phyloP scores from a whole-genome alignment of 2,888 invertebrate genomes.

The Drosophila barbarae region DNA sequence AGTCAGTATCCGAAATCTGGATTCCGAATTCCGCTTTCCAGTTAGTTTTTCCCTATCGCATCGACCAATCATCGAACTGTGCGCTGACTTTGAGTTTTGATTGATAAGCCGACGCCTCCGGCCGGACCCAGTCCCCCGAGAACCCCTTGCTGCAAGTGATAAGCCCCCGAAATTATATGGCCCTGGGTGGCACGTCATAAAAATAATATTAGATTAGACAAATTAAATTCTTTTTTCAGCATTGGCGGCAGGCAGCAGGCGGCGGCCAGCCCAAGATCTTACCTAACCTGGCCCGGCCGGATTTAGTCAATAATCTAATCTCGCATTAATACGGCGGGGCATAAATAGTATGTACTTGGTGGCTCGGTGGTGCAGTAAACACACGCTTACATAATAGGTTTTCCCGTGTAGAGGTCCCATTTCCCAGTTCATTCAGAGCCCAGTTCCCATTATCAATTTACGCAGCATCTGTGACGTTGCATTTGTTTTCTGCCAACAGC shows the following conservation, averaged over 20 bases:
- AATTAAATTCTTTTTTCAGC: conserved; percentile 43
- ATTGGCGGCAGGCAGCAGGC: conserved; percentile 5
- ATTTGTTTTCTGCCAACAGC: conserved; percentile 3
- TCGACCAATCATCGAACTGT: conserved; percentile 16
- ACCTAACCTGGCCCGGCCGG: conserved; percentile 35
- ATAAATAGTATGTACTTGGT: conserved; percentile 19
- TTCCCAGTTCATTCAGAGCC: conserved; percentile 7
- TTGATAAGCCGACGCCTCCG: conserved; percentile 49
- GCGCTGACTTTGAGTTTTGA: conserved; percentile 50
- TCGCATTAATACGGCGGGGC: conserved; percentile 4
- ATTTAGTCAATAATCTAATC: conserved; percentile 37
- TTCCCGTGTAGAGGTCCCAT: background rate
- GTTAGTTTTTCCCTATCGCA: conserved; percentile 23
- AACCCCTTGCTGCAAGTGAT: conserved; percentile 40
- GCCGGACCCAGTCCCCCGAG: conserved; percentile 9
- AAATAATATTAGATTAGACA: conserved; percentile 48
- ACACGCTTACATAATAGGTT: conserved; percentile 9
- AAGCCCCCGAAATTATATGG: conserved; percentile 37
- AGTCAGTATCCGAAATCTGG: conserved; percentile 22
- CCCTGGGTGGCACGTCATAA: conserved; percentile 43
- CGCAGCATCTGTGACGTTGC: conserved; percentile 23
- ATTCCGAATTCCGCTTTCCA: conserved; percentile 29
- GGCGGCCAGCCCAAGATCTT: conserved; percentile 13
- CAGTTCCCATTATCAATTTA: conserved; percentile 15
- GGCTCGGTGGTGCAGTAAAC: conserved; percentile 22